These are phyloP conservation scores for Ranitomeya variabilis DNA, from an alignment of 2,113 vertebrate species.

Conservation along the genomic window DNA sequence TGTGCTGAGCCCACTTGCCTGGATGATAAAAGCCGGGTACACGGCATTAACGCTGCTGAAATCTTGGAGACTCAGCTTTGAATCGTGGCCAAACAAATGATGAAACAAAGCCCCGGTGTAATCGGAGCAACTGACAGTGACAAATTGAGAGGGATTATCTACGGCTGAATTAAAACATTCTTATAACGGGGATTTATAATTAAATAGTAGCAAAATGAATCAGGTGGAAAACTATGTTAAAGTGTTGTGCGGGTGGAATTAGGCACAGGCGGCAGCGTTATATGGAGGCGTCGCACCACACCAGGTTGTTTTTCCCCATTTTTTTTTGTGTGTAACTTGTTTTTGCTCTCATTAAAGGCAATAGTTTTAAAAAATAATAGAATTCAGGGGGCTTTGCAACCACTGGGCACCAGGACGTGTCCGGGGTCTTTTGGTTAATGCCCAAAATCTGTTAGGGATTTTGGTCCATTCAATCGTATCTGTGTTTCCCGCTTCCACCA, in stretches of 20 bases:
- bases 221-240: not conserved
- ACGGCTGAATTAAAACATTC: not conserved
- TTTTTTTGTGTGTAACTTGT: no score
- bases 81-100: not conserved
- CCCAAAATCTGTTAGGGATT: no score
- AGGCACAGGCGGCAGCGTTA: not conserved
- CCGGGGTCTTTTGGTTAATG: no score
- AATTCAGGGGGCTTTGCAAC: no score
- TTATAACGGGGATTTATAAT: conserved; percentile 5
- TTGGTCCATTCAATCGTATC: no score
- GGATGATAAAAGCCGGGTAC: not conserved
- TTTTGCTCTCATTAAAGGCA: no score
- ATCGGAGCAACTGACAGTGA: not conserved
- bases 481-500: no score
- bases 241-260: not conserved
- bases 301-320: no score
- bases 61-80: not conserved
- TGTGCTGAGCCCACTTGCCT: not conserved
- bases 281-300: not conserved
- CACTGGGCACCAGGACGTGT: no score
- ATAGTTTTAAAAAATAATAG: no score
- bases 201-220: conserved; percentile 2
- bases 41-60: not conserved
- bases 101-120: not conserved
- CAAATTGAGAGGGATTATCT: conserved; percentile 3